These are phyloP conservation scores for Lysandra bellargus DNA, from an alignment of 2,888 invertebrate species.

Conservation along the genomic window DNA sequence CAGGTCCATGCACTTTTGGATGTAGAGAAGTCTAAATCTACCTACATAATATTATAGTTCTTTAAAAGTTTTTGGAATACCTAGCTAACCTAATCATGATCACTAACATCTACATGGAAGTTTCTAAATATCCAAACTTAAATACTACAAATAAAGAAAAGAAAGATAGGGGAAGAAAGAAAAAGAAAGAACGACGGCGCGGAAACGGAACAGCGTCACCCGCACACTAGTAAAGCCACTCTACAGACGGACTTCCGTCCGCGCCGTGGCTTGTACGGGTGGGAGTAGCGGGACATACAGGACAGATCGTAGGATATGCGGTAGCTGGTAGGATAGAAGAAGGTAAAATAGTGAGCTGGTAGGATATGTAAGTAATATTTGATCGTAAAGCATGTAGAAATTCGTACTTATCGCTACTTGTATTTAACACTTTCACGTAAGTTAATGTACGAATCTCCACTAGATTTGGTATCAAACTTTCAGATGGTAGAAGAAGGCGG, in stretches of 20 bases:
- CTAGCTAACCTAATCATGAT: neutral
- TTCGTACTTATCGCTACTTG: no score
- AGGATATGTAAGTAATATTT: no score
- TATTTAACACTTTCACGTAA: no score
- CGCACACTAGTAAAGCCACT: conserved; percentile 35
- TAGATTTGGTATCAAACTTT: no score
- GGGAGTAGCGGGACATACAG: conserved; percentile 26
- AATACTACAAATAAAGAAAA: conserved; percentile 13
- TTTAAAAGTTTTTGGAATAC: neutral
- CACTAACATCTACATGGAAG: neutral
- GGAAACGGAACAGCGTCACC: conserved; percentile 40
- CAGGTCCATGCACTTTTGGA: neutral
- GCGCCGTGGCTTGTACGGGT: conserved; percentile 39
- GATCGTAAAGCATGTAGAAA: no score
- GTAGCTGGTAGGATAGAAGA: neutral
- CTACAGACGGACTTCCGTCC: conserved; percentile 40
- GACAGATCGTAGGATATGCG: neutral
- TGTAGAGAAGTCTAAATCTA: neutral
- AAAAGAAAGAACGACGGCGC: conserved; percentile 42
- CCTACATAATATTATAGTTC: neutral
- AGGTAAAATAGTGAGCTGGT: no score
- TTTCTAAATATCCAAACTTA: neutral
- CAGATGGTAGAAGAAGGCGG: no score
- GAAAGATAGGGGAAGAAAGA: conserved; percentile 27
- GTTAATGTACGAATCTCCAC: no score